phyloP scores from a whole-genome alignment of 2,113 vertebrate genomes.

The Nesoenas mayeri region DNA sequence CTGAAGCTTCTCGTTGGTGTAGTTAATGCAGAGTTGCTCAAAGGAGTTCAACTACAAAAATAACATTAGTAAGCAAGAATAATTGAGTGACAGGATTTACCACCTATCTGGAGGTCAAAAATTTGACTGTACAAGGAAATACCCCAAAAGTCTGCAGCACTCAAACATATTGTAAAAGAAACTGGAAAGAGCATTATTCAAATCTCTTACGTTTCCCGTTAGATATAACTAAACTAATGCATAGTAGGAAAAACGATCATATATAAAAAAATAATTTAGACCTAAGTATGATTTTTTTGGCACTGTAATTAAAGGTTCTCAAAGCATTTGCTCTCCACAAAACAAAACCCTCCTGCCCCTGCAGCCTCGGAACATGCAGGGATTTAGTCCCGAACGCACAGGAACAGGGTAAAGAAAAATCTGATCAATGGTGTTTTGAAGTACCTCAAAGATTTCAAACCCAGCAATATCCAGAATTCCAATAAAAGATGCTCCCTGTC shows the following conservation, averaged over 20 bases:
- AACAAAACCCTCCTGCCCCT: neutral
- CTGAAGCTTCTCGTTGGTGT: conserved; percentile 98
- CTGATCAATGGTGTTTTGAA: neutral
- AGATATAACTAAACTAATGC: neutral
- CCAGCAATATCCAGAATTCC: conserved; percentile 98
- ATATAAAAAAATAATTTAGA: neutral
- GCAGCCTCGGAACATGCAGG: rapidly evolving
- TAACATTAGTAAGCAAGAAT: neutral
- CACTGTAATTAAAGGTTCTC: neutral
- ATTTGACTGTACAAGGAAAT: neutral
- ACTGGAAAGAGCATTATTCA: rapidly evolving
- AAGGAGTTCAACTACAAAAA: conserved; percentile 91
- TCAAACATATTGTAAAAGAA: rapidly evolving
- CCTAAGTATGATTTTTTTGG: neutral
- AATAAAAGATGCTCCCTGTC: conserved; percentile 97
- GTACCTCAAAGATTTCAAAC: conserved; percentile 98
- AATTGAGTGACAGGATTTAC: neutral
- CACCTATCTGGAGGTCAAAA: neutral
- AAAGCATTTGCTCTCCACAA: neutral
- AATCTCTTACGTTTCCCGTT: neutral
- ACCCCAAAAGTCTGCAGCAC: neutral
- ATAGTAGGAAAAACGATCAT: neutral
- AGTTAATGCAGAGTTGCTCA: conserved; percentile 99
- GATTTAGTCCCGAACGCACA: rapidly evolving
- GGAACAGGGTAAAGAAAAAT: neutral